These are phyloP conservation scores for Chydorus sphaericus DNA, from an alignment of 2,888 invertebrate species.

Conservation along the genomic window DNA sequence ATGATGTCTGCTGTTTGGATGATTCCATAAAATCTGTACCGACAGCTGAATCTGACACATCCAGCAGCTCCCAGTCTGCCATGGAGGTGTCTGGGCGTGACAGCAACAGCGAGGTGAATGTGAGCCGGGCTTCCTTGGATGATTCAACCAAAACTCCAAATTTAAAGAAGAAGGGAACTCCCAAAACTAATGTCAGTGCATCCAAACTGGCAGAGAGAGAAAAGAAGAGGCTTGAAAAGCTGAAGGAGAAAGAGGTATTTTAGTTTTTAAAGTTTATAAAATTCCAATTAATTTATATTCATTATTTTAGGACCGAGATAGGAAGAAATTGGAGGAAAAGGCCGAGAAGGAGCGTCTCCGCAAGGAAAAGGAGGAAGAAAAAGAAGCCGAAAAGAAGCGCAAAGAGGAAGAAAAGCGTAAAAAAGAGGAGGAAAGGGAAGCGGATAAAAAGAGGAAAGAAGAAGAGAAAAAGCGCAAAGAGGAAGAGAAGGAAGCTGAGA, in stretches of 20 bases:
- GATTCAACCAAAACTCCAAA: background rate
- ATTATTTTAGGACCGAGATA: constrained; percentile 27
- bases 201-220: constrained; percentile 38
- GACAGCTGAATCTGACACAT: background rate
- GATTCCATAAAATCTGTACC: background rate
- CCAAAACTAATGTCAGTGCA: background rate
- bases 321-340: constrained; percentile 18
- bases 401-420: constrained; percentile 25
- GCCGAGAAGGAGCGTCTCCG: constrained; percentile 25
- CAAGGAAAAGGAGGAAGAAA: constrained; percentile 2
- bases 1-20: background rate
- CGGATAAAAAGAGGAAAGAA: constrained; percentile 16
- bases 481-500: constrained; percentile 25
- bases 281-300: constrained; percentile 21
- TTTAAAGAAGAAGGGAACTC: background rate
- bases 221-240: constrained; percentile 41
- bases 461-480: constrained; percentile 30
- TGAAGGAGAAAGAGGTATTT: constrained; percentile 42
- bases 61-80: background rate
- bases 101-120: background rate
- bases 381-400: constrained; percentile 7
- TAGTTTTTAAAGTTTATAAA: constrained; percentile 27
- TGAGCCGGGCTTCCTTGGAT: background rate
- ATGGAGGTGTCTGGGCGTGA: background rate
- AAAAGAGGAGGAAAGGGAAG: constrained; percentile 30